Evolutionary conservation across 2,797 vertebrate genomes (phyloP).

Genomic region (Siniperca undulata): DNA sequence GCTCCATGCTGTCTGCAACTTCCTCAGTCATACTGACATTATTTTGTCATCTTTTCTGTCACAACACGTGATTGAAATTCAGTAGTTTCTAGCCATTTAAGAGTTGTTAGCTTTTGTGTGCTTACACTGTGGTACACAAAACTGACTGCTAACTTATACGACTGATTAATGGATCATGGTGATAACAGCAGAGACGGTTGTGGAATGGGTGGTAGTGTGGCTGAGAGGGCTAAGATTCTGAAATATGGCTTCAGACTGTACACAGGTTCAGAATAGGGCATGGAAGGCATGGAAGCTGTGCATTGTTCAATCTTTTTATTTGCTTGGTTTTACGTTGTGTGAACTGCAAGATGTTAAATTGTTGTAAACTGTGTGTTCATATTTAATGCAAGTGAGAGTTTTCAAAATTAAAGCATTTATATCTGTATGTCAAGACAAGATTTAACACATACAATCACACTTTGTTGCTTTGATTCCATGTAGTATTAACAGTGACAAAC

Average conservation of each 20-base stretch:
- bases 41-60: not conserved
- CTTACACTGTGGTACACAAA: not conserved
- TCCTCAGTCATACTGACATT: not conserved
- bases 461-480: not conserved
- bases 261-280: not conserved
- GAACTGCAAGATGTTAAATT: too few relatives aligned
- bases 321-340: too few relatives aligned
- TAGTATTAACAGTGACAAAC: not conserved
- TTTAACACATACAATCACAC: not conserved
- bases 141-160: not conserved
- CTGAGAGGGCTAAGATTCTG: not conserved
- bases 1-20: not conserved
- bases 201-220: not conserved
- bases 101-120: not conserved
- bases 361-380: too few relatives aligned
- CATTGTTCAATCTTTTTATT: too few relatives aligned
- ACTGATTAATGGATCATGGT: not conserved
- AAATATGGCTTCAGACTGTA: not conserved
- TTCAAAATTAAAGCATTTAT: too few relatives aligned
- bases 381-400: too few relatives aligned
- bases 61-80: not conserved
- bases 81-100: too few relatives aligned
- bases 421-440: too few relatives aligned
- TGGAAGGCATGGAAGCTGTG: not conserved
- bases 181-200: not conserved